phyloP scores from a whole-genome alignment of 2,888 invertebrate species.

The Drosophila sordidula region DNA sequence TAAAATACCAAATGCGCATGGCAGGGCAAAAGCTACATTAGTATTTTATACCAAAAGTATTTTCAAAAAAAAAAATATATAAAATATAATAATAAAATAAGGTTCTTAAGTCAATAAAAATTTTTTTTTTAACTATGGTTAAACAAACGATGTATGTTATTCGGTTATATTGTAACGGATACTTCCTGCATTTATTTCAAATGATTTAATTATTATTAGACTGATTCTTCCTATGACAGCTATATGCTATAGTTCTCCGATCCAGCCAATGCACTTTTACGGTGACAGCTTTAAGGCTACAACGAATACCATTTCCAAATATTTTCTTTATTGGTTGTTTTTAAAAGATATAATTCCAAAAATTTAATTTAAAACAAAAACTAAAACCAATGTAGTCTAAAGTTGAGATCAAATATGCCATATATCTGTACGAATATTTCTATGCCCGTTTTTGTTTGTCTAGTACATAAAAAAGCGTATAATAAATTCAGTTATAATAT shows the following conservation, averaged over 20 bases:
- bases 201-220: neutral
- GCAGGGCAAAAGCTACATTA: neutral
- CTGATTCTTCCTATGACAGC: too few relatives aligned
- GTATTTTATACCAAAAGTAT: neutral
- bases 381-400: conserved; percentile 16
- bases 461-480: conserved; percentile 11
- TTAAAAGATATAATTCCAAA: conserved; percentile 15
- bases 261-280: too few relatives aligned
- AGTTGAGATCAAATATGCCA: conserved; percentile 53
- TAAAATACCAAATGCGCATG: neutral
- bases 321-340: conserved; percentile 32
- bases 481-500: conserved; percentile 10
- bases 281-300: too few relatives aligned
- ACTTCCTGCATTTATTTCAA: too few relatives aligned
- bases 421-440: conserved; percentile 24
- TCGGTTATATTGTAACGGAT: too few relatives aligned
- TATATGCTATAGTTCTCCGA: too few relatives aligned
- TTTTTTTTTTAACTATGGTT: too few relatives aligned
- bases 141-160: too few relatives aligned
- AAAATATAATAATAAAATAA: too few relatives aligned
- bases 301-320: conserved; percentile 16
- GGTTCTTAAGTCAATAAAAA: too few relatives aligned
- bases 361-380: conserved; percentile 11
- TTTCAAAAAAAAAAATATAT: neutral
- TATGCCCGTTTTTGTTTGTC: conserved; percentile 5